These are phyloP conservation scores for Ligdia adustata DNA, from an alignment of 2,888 invertebrate species.

Conservation along the genomic window DNA sequence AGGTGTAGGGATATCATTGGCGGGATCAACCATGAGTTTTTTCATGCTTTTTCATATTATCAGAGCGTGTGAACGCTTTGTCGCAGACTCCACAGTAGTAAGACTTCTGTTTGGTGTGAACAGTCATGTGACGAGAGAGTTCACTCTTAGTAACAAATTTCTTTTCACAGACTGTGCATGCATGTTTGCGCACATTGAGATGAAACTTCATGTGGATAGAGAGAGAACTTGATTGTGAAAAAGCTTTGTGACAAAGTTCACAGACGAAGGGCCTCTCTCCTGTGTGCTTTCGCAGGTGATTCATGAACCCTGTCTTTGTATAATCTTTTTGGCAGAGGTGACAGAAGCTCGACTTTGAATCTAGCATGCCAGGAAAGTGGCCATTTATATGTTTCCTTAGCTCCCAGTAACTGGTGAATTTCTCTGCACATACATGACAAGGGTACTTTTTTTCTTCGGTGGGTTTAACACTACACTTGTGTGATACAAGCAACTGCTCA, in stretches of 20 bases:
- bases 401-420: constrained; percentile 80
- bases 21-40: constrained; percentile 76
- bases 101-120: constrained; percentile 81
- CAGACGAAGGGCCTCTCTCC: constrained; percentile 81
- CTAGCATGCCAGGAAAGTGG: constrained; percentile 81
- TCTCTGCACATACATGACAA: constrained; percentile 79
- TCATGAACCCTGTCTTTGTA: constrained; percentile 82
- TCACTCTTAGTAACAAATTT: constrained; percentile 83
- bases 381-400: constrained; percentile 78
- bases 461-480: constrained; percentile 75
- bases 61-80: constrained; percentile 81
- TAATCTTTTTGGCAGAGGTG: constrained; percentile 82
- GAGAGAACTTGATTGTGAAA: constrained; percentile 80
- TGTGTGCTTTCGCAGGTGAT: constrained; percentile 79
- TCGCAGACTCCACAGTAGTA: constrained; percentile 82
- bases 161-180: constrained; percentile 80
- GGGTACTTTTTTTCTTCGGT: constrained; percentile 79
- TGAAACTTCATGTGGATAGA: constrained; percentile 83
- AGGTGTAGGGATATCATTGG: constrained; percentile 31
- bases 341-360: constrained; percentile 81
- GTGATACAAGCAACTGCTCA: constrained; percentile 70
- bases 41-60: constrained; percentile 83
- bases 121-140: constrained; percentile 82
- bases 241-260: constrained; percentile 80
- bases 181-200: constrained; percentile 80